Evolutionary conservation across 2,113 vertebrate species (phyloP), one percentile per base, ranked within the genome.

Genomic region (Menidia beryllina): DNA sequence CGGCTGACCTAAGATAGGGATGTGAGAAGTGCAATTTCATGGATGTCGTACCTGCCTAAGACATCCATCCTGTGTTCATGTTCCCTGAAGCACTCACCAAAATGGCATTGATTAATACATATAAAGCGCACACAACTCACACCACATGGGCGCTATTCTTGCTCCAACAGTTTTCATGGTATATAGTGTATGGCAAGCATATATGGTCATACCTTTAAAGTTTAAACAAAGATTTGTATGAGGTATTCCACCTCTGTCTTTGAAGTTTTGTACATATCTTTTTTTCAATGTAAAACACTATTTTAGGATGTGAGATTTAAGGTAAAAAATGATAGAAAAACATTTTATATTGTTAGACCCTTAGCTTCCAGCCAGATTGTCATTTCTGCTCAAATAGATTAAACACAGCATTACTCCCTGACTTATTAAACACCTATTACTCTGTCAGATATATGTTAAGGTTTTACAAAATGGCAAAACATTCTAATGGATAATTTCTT

Each of bases 1-100:
- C 4, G 21, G 60, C 50, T 84, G 83, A 81, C 76, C 84, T 49
- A 54, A 72, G 73, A 81, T 79, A 80, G 69, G 21, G 63, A 77
- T 72, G 77, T 76, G 71, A 88, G 63, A 81, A 77, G 80, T 61
- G 77, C 75, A 74, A 88, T 91, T 88, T 91, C 84, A 88, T 74
- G 82, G 83, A 62, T 78, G 64, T 24, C 21, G 34, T 84, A 71
- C 56, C 80, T 78, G 66, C 62, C 77, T 9, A 62, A 55, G 17
- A 62, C 19, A 57, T 81, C 80, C 78, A 62, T 84, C 66, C 27
- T 45, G 26, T 69, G 65, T 71, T 69, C 77, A 60, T 26, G 67
- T 76, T 66, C 81, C 54, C 67, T 58, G 67, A 76, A 79, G 83
- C 79, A 68, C 72, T 53, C 61, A 47, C 47, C 75, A 67, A 52